Evolutionary conservation across 2,888 invertebrate genomes (phyloP), one percentile per base, ranked within the genome.

Genomic region (Eristalis arbustorum): DNA sequence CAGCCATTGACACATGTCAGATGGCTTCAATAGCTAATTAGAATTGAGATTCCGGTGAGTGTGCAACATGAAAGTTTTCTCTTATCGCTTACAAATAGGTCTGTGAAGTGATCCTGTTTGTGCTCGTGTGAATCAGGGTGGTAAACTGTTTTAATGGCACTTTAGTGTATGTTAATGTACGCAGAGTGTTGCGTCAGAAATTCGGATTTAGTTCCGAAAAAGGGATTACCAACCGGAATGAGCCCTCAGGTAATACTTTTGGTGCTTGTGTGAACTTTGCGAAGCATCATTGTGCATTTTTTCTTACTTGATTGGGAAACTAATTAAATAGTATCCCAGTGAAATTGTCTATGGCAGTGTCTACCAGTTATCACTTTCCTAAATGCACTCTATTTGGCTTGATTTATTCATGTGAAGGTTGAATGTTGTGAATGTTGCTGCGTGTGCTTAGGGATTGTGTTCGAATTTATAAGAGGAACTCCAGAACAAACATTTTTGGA

Each of bases 21-120:
- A 68, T 81, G 85, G 81, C 71, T 85, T 81, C 85, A 85, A 81
- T 85, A 81, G 77, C 77, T 85, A 85, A 85, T 85, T 85, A 78
- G 77, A 85, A 81, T 77, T 81, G 81, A 78, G 74, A 81, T 74
- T 77, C 81, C 77, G 77, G 69, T 73, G 73, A 73, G 84, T 68
- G 34, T 68, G 34, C 67, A 74, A 78, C 67, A 62, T 74, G 37
- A 81, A 81, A 85, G 73, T 85, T 81, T 23, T 61, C 37, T 74
- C 40, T 18, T 66, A 14, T 18, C 22, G 59, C 25, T 34, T 18
- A 62, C 73, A 28, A 62, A 62, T 63, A 57, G 31, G 25, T 61
- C 6, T 64, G 40, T n/a, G n/a, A n/a, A n/a, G n/a, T n/a, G n/a
- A n/a, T 59, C 56, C 63, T 25, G 49, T 8, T n/a, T 49, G n/a